Evolutionary conservation across 1,140 invertebrate genomes (phyloP).

Genomic region (Habropoda laboriosa): DNA sequence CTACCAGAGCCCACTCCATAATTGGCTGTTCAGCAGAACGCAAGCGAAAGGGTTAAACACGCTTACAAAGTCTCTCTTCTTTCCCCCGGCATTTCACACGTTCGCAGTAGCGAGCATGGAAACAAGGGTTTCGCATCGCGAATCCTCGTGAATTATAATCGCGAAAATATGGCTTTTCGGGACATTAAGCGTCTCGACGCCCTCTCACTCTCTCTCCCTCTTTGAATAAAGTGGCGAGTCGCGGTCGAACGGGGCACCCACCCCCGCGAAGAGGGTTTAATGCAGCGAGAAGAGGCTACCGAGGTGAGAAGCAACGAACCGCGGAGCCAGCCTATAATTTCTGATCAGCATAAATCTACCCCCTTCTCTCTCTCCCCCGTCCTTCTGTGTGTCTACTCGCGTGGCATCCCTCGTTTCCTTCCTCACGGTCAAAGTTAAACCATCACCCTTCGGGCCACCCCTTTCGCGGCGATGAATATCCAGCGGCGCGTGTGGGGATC

Average conservation of each 20-base stretch:
- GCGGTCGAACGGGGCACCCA: neutral
- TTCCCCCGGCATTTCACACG: neutral
- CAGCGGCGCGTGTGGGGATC: slow-evolving; percentile 30
- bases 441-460: slow-evolving; percentile 1
- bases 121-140: slow-evolving; percentile 16
- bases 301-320: slow-evolving; percentile 59
- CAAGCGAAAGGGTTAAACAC: neutral
- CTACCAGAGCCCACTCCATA: too few relatives aligned
- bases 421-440: slow-evolving; percentile 64
- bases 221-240: slow-evolving; percentile 68
- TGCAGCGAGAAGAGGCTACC: slow-evolving; percentile 61
- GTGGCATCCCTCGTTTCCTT: slow-evolving; percentile 51
- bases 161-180: slow-evolving; percentile 74
- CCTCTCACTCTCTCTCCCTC: too few relatives aligned
- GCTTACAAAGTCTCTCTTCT: neutral
- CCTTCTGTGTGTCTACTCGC: too few relatives aligned
- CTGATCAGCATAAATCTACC: slow-evolving; percentile 75
- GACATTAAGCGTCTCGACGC: slow-evolving; percentile 73
- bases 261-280: slow-evolving; percentile 55
- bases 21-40: too few relatives aligned
- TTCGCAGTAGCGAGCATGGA: too few relatives aligned
- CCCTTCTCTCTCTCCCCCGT: too few relatives aligned
- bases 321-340: slow-evolving; percentile 71
- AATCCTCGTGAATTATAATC: slow-evolving; percentile 75
- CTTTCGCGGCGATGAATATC: slow-evolving; percentile 35